Evolutionary conservation across 1,140 invertebrate species (phyloP).

Genomic region (Brachionus angularis): DNA sequence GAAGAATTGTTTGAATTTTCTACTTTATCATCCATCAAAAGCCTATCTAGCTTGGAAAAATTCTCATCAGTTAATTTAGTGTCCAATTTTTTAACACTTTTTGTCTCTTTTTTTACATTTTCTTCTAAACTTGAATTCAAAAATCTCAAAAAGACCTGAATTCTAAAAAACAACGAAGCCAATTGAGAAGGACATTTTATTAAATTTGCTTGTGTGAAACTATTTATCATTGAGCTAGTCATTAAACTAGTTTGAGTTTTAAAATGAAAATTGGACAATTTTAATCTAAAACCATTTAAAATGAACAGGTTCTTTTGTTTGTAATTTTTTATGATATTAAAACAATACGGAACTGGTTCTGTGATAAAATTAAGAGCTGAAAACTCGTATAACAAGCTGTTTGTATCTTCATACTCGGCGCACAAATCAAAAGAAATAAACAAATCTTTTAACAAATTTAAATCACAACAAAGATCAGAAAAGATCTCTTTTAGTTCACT

Average conservation of each 20-base stretch:
- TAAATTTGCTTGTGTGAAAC: not conserved
- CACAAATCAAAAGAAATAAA: slow-evolving; percentile 67
- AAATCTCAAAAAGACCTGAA: too few relatives aligned
- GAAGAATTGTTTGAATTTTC: too few relatives aligned
- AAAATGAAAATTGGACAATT: slow-evolving; percentile 19
- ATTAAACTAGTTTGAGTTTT: too few relatives aligned
- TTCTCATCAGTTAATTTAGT: not conserved
- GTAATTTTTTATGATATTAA: not conserved
- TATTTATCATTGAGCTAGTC: not conserved
- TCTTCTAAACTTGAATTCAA: slow-evolving; percentile 6
- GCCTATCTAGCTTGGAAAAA: not conserved
- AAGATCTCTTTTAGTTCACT: slow-evolving; percentile 4
- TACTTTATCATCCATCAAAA: too few relatives aligned
- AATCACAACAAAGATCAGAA: not conserved
- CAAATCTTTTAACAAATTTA: slow-evolving; percentile 45
- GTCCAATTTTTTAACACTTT: not conserved
- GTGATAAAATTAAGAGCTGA: slow-evolving; percentile 5
- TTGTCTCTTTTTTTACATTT: too few relatives aligned
- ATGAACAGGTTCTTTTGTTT: not conserved
- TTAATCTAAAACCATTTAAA: slow-evolving; percentile 1
- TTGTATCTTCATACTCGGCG: slow-evolving; percentile 67
- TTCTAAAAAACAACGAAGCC: too few relatives aligned
- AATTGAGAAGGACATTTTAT: too few relatives aligned
- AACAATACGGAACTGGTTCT: slow-evolving; percentile 14
- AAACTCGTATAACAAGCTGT: slow-evolving; percentile 33